Base-by-base conservation (phyloP, 2,888 invertebrate genomes). In the Cerastis rubricosa region DNA sequence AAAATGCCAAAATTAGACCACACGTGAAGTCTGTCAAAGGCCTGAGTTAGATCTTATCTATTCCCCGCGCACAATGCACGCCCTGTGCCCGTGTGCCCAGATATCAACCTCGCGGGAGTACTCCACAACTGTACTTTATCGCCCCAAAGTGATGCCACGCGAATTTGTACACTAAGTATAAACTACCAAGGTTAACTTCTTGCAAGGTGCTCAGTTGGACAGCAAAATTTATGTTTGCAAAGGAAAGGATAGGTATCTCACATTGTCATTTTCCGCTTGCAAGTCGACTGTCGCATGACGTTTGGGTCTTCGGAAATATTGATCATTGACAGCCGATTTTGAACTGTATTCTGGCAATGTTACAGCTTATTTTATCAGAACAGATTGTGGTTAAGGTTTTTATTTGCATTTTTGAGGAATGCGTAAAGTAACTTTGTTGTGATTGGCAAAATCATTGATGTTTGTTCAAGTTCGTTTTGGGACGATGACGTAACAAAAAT, bases 1-100 rank as follows among this genome's bases (percentile, higher is more conserved):
- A 83, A 85, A 87, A 89, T 84, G 87, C 90, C 88, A 89, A 91
- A 89, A 89, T 87, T 88, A 92, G 94, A 94, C 95, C 95, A 95
- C 95, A 95, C 94, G 91, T 92, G 93, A 92, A 89, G 86, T 80
- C 87, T 91, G 91, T 89, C 92, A 91, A 90, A 90, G 88, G 87
- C 89, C 90, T 88, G 74, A 88, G 84, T 87, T 90, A 88, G 95
- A 94, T 94, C 87, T 90, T 94, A 94, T 95, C 95, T 94, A 93
- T 92, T 89, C 83, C 84, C 83, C 64, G 78, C 65, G 88, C 90
- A 94, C 93, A 94, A 93, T 91, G 87, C 90, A 88, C 88, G 85
- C 90, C 88, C 90, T 90, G 88, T 91, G 80, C 87, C 85, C 84
- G 82, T 89, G 87, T 86, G 79, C 85, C 84, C 85, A 85, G 88